phyloP scores from a whole-genome alignment of 2,797 vertebrate genomes.

The Clarias laeviceps region DNA sequence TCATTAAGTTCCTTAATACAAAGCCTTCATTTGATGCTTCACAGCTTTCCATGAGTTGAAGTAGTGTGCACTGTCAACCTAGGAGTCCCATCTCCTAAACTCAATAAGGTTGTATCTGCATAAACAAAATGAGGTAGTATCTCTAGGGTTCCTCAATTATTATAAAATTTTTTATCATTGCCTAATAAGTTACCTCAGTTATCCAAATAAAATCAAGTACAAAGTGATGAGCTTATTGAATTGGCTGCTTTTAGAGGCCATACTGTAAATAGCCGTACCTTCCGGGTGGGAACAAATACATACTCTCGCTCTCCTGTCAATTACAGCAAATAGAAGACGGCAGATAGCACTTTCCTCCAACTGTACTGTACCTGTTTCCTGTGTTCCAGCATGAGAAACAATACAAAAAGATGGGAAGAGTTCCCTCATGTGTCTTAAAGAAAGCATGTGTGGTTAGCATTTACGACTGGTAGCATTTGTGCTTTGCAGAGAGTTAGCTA shows the following conservation, averaged over 20 bases:
- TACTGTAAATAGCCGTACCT: background rate
- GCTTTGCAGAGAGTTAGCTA: background rate
- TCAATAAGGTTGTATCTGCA: background rate
- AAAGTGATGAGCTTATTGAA: background rate
- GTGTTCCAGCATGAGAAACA: background rate
- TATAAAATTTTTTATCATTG: background rate
- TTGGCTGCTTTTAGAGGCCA: background rate
- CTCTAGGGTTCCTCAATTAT: too few relatives aligned
- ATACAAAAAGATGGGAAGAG: background rate
- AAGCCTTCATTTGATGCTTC: conserved; percentile 71
- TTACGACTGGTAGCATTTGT: background rate
- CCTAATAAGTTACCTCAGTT: background rate
- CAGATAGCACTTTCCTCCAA: background rate
- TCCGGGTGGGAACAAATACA: background rate
- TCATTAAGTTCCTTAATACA: conserved; percentile 76
- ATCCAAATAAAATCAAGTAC: background rate
- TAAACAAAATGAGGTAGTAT: background rate
- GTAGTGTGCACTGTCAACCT: conserved; percentile 26
- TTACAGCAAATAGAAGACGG: background rate
- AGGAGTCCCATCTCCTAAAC: conserved; percentile 5
- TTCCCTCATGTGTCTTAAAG: background rate
- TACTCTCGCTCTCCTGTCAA: background rate
- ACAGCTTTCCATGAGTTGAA: conserved; percentile 59
- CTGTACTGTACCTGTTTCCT: background rate
- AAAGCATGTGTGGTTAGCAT: background rate